Evolutionary conservation across 92 coral and sea anemone genomes (phyloP).

Genomic region (Muricea muricata): DNA sequence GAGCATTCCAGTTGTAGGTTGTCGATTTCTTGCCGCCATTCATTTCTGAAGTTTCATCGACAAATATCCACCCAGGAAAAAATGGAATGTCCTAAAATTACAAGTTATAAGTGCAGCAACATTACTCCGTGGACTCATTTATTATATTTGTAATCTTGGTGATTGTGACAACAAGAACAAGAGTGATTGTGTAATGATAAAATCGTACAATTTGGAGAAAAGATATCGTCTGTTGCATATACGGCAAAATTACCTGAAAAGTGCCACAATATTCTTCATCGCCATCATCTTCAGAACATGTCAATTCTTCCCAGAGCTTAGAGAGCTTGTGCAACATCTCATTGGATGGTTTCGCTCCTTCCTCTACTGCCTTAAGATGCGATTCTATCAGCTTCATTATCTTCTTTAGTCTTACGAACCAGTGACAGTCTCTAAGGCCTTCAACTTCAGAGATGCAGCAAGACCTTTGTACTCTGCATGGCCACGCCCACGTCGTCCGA

Average conservation of each 20-base stretch:
- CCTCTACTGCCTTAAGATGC: neutral
- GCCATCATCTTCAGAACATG: slow-evolving; percentile 6
- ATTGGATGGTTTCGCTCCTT: neutral
- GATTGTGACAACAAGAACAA: no score
- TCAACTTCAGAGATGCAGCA: slow-evolving; percentile 17
- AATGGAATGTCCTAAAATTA: neutral
- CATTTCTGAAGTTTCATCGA: neutral
- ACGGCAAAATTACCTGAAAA: slow-evolving; percentile 8
- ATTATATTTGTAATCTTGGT: no score
- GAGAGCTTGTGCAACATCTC: neutral
- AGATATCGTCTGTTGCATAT: neutral
- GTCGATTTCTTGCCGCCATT: neutral
- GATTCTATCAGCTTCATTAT: neutral
- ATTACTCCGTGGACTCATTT: no score
- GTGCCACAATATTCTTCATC: neutral
- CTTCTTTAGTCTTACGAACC: neutral
- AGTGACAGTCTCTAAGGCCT: slow-evolving; percentile 17
- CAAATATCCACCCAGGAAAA: neutral
- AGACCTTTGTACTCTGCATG: slow-evolving; percentile 26
- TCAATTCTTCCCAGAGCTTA: slow-evolving; percentile 13
- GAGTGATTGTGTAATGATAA: neutral
- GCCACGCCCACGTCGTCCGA: slow-evolving; percentile 37
- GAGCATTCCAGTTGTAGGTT: neutral
- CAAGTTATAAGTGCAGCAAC: neutral
- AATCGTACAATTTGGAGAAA: neutral